These are phyloP conservation scores for Carposina sasakii DNA, from an alignment of 1,140 invertebrate species.

Conservation along the genomic window DNA sequence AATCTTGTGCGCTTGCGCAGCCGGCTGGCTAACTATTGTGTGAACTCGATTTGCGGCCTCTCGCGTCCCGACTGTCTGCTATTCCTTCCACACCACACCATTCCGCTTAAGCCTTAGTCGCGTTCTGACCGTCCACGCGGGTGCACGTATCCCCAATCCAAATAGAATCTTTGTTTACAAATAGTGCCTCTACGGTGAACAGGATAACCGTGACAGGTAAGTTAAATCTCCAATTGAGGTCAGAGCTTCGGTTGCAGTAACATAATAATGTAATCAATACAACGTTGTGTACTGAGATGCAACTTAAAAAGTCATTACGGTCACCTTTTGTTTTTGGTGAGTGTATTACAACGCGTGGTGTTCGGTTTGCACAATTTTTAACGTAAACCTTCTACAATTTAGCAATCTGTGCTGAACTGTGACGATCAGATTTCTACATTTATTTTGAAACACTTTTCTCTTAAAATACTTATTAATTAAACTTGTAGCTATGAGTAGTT, in stretches of 20 bases:
- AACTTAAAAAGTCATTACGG: too few relatives aligned
- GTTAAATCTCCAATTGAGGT: slow-evolving; percentile 48
- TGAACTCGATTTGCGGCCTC: slow-evolving; percentile 47
- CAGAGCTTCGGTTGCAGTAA: slow-evolving; percentile 18
- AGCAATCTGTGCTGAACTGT: too few relatives aligned
- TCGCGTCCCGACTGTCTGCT: neutral
- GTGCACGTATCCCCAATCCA: slow-evolving; percentile 43
- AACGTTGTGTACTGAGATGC: too few relatives aligned
- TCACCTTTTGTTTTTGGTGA: slow-evolving; percentile 36
- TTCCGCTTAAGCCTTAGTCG: slow-evolving; percentile 31
- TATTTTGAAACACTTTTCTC: too few relatives aligned
- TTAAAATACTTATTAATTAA: too few relatives aligned
- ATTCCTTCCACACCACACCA: neutral
- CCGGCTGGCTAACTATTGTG: slow-evolving; percentile 16
- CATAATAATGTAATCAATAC: slow-evolving; percentile 24
- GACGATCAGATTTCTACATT: too few relatives aligned
- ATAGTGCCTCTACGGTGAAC: slow-evolving; percentile 40
- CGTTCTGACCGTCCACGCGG: slow-evolving; percentile 27
- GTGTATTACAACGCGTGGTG: slow-evolving; percentile 14
- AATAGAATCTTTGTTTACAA: slow-evolving; percentile 49
- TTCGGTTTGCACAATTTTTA: slow-evolving; percentile 18
- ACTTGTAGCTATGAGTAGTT: too few relatives aligned
- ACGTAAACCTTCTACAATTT: too few relatives aligned
- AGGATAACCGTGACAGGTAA: slow-evolving; percentile 57
- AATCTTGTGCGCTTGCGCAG: slow-evolving; percentile 8